Evolutionary conservation across 2,797 vertebrate species (phyloP).

Genomic region (Diceros bicornis): DNA sequence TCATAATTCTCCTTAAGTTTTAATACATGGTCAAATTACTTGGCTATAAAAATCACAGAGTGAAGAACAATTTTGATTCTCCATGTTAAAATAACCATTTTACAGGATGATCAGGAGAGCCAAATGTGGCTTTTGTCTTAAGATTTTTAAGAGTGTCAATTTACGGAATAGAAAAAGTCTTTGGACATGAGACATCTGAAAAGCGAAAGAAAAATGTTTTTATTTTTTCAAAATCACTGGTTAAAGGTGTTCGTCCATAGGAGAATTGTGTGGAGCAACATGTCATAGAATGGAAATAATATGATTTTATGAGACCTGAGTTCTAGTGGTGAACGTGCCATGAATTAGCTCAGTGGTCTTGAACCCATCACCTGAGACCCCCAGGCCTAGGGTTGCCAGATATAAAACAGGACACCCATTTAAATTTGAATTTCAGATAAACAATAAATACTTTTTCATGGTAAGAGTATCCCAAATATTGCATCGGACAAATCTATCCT

Average conservation of each 20-base stretch:
- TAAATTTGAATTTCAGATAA: slow-evolving; percentile 32
- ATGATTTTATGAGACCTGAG: not conserved
- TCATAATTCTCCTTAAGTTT: slow-evolving; percentile 70
- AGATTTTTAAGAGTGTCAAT: slow-evolving; percentile 20
- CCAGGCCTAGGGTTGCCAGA: not conserved
- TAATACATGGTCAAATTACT: slow-evolving; percentile 58
- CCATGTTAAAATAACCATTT: slow-evolving; percentile 43
- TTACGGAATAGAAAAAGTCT: slow-evolving; percentile 1
- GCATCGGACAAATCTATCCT: not conserved
- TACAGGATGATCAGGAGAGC: not conserved
- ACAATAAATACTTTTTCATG: not conserved
- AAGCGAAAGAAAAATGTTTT: slow-evolving; percentile 19
- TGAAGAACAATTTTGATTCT: slow-evolving; percentile 57
- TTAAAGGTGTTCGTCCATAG: not conserved
- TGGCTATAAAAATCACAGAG: slow-evolving; percentile 63
- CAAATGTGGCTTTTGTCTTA: slow-evolving; percentile 1
- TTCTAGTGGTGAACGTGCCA: not conserved
- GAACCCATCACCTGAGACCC: not conserved
- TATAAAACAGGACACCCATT: not conserved
- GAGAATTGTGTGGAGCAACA: not conserved
- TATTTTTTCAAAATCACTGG: not conserved
- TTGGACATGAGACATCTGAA: not conserved
- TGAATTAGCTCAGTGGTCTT: not conserved
- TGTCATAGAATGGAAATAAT: not conserved
- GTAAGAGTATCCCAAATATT: not conserved